A percentile compares a stretch with the other conserved stretches of the same genome.
These are phyloP conservation scores for Bubo blakistoni DNA, from an alignment of 2,113 vertebrate genomes.

Conservation along the genomic window DNA sequence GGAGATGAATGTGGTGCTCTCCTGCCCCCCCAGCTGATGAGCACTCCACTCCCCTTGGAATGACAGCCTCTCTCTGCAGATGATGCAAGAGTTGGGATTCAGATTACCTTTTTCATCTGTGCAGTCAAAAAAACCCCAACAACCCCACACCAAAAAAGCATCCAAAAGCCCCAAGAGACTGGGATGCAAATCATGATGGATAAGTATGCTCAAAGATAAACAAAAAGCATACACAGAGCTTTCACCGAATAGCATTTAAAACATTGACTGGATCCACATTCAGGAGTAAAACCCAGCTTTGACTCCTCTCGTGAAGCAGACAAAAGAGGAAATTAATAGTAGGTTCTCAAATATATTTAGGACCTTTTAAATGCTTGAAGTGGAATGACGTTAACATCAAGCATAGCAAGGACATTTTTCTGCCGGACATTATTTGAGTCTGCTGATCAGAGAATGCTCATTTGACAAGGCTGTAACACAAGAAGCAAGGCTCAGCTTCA, in stretches of 20 bases:
- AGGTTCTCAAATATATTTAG: neutral
- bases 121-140: neutral
- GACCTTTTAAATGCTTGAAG: neutral
- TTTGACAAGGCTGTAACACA: neutral
- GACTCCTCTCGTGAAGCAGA: neutral
- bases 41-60: neutral
- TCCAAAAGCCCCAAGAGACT: neutral
- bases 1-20: neutral
- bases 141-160: accelerated
- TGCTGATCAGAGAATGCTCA: neutral
- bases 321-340: neutral
- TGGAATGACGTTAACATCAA: neutral
- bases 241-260: neutral
- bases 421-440: neutral
- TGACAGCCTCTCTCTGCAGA: neutral
- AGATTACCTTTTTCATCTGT: neutral
- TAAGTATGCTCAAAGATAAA: neutral
- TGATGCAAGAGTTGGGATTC: neutral
- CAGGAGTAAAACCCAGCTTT: neutral
- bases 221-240: neutral
- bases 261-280: neutral
- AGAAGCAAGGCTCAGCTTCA: neutral
- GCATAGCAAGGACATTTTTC: neutral
- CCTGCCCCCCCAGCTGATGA: neutral
- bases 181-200: neutral